Conservation (phyloP, 2,113 vertebrate species). For the Daphoenositta chrysoptera region DNA sequence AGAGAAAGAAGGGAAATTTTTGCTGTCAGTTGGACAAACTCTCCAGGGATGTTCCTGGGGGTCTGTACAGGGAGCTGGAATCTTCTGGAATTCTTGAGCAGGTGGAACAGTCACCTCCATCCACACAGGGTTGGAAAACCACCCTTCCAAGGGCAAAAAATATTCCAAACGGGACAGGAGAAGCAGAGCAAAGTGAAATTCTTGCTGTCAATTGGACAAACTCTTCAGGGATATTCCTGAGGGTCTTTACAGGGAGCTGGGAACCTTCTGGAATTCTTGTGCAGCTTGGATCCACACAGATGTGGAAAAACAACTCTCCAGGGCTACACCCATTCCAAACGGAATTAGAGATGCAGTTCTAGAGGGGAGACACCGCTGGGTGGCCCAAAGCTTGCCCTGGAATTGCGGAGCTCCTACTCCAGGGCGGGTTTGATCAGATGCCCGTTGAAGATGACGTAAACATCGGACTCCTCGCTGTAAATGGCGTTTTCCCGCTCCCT, state of each 20-base stretch:
- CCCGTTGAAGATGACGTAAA: slow-evolving; percentile 83
- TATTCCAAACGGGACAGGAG: not conserved
- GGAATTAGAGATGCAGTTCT: not conserved
- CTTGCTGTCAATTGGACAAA: not conserved
- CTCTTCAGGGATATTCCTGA: not conserved
- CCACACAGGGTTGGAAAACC: not conserved
- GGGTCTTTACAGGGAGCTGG: not conserved
- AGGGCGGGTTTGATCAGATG: slow-evolving; percentile 77
- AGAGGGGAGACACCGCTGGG: not conserved
- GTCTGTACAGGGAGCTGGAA: not conserved
- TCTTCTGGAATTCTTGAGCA: not conserved
- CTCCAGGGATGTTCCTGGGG: not conserved
- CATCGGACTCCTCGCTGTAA: slow-evolving; percentile 81
- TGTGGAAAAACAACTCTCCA: not conserved
- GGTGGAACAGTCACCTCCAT: not conserved
- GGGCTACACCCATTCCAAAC: not conserved
- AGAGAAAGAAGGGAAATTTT: not conserved
- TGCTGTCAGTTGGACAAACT: not conserved
- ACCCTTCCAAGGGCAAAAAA: not conserved
- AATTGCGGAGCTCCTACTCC: slow-evolving; percentile 32
- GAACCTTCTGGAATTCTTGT: not conserved
- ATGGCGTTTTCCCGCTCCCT: slow-evolving; percentile 81
- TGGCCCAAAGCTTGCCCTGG: not conserved
- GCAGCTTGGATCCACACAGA: not conserved
- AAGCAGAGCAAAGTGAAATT: rapidly evolving